A percentile compares a stretch with the other conserved stretches of the same genome.
These are phyloP conservation scores for Glaucidium brasilianum DNA, from an alignment of 2,113 vertebrate genomes.

Conservation along the genomic window DNA sequence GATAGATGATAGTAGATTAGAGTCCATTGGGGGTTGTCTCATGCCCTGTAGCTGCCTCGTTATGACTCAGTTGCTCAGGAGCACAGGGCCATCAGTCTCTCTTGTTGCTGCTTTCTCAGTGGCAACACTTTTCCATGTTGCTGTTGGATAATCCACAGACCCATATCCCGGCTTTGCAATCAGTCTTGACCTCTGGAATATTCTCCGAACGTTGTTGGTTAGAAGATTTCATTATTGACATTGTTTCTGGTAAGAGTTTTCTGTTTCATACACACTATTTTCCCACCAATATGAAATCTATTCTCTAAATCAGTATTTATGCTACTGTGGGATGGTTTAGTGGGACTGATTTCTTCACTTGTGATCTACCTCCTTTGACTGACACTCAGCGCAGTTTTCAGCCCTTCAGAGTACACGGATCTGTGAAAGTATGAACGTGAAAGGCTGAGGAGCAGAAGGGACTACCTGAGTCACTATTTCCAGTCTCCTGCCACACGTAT, in stretches of 20 bases:
- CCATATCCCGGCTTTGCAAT: background rate
- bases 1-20: background rate
- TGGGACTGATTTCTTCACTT: background rate
- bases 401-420: background rate
- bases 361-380: background rate
- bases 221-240: background rate
- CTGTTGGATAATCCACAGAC: background rate
- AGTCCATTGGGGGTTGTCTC: background rate
- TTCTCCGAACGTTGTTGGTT: background rate
- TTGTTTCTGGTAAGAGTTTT: background rate
- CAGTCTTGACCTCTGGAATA: background rate
- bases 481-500: background rate
- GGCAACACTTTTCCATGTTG: background rate
- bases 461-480: background rate
- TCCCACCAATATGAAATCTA: background rate
- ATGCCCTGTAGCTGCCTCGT: background rate
- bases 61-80: background rate
- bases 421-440: background rate
- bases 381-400: background rate
- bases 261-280: background rate
- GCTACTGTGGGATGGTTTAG: background rate
- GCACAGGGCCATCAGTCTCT: background rate
- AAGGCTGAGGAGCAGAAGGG: background rate
- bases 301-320: background rate
- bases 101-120: background rate